A percentile compares a stretch with the other conserved stretches of the same genome.
Conservation (phyloP, 1,140 invertebrate species). For the Nasonia longicornis region DNA sequence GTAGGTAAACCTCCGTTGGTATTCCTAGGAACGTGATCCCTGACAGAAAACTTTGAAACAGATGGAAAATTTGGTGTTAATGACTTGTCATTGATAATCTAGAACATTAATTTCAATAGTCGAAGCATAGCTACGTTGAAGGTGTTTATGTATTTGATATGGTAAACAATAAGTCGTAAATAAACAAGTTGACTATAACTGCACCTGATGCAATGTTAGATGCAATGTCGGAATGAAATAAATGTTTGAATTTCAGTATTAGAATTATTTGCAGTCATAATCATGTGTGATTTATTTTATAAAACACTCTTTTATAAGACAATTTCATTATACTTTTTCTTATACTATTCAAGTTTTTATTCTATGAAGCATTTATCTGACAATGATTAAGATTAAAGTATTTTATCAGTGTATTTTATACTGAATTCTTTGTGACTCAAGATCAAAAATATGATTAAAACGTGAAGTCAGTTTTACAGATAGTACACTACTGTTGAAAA, state of each 20-base stretch:
- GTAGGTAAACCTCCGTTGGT: slow-evolving; percentile 83
- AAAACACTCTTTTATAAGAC: too few relatives aligned
- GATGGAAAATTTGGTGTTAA: background rate
- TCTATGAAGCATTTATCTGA: too few relatives aligned
- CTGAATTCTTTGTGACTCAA: too few relatives aligned
- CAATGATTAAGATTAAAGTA: too few relatives aligned
- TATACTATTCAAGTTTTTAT: too few relatives aligned
- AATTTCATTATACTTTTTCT: too few relatives aligned
- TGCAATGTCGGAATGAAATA: background rate
- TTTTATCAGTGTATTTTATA: too few relatives aligned
- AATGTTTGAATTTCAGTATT: background rate
- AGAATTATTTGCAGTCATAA: too few relatives aligned
- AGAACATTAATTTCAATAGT: slow-evolving; percentile 71
- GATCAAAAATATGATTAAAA: background rate
- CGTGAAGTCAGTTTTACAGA: too few relatives aligned
- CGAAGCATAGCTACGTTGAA: too few relatives aligned
- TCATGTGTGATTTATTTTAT: too few relatives aligned
- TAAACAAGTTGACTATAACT: slow-evolving; percentile 47
- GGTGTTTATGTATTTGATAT: slow-evolving; percentile 67
- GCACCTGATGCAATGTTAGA: background rate
- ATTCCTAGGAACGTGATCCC: slow-evolving; percentile 83
- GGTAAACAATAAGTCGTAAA: slow-evolving; percentile 68
- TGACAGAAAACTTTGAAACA: slow-evolving; percentile 78
- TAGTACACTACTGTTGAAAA: too few relatives aligned
- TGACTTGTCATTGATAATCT: slow-evolving; percentile 54